Percentiles rank a stretch among this genome's conserved stretches.
phyloP scores from a whole-genome alignment of 2,113 vertebrate genomes.

The Propithecus coquereli region DNA sequence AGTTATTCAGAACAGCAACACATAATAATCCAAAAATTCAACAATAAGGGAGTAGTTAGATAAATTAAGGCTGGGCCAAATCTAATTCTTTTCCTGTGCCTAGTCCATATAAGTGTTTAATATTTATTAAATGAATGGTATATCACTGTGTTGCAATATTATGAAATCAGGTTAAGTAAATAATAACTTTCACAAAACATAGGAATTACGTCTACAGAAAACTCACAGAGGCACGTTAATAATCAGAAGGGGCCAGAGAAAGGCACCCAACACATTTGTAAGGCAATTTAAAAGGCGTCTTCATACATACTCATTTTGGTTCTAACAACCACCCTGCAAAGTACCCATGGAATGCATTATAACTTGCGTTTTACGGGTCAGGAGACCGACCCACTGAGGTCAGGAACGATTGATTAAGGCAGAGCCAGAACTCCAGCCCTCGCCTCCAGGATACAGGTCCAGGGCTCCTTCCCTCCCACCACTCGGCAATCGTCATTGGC shows the following conservation, averaged over 20 bases:
- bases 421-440: neutral
- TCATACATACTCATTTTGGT: neutral
- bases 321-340: neutral
- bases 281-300: constrained; percentile 37
- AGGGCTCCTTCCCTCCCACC: neutral
- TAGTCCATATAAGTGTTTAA: neutral
- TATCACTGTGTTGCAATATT: neutral
- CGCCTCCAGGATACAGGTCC: neutral
- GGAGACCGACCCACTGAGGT: neutral
- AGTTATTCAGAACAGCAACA: neutral
- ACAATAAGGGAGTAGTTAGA: neutral
- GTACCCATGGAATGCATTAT: neutral
- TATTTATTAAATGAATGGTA: neutral
- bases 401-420: neutral
- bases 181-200: neutral
- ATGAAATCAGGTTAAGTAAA: constrained; percentile 8
- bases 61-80: neutral
- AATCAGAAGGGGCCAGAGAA: neutral
- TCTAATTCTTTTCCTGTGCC: neutral
- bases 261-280: neutral
- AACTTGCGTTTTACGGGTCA: neutral
- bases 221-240: neutral
- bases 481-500: neutral
- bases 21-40: constrained; percentile 4
- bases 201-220: neutral